Base-by-base conservation (phyloP, 2,113 vertebrate genomes). In the Cyanoderma ruficeps region DNA sequence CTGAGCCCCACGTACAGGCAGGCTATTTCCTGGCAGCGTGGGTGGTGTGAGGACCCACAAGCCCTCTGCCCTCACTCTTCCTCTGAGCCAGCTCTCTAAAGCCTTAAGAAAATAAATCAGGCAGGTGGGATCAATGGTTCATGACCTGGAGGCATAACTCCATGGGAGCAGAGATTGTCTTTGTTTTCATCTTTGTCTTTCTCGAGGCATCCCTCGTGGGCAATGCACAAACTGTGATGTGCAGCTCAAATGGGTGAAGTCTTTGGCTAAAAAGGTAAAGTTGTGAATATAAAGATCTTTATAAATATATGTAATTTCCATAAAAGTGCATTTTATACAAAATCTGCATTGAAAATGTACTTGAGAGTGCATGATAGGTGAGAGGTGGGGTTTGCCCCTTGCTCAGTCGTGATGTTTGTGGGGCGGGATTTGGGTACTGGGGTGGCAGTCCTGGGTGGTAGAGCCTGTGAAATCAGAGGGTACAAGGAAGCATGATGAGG, bases 201-300 rank as follows among this genome's bases (percentile, higher is more conserved):
- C 7, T 41, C 3, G 5, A 50, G 47, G 27, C 18, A 9, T 4
- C n/a, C n/a, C n/a, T n/a, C 0, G 0, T 18, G 61, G 16, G 18
- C n/a, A 30, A 22, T 1, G 25, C 20, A 13, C 18, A 31, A 25
- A 46, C 22, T 30, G 10, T 20, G 76, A 28, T 6, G 37, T 60
- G 46, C 67, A 41, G 11, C 21, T 89, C 37, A 13, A 19, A 31
- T 15, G 44, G 20, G 15, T 67, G 60, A 82, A 20, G 15, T 31
- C 47, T 76, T 42, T 15, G 39, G 13, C 21, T 68, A 6, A 46
- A 75, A 33, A 70, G 17, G 33, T 19, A 37, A 84, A 53, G 55
- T 11, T 63, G n/a, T 55, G n/a, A 70, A 7, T 59, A 6, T 39
- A 23, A 59, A 61, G 24, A 42, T 65, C 22, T 69, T 61, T 37